Evolutionary conservation across 2,113 vertebrate species (phyloP).

Genomic region (Brevimyrus niger): DNA sequence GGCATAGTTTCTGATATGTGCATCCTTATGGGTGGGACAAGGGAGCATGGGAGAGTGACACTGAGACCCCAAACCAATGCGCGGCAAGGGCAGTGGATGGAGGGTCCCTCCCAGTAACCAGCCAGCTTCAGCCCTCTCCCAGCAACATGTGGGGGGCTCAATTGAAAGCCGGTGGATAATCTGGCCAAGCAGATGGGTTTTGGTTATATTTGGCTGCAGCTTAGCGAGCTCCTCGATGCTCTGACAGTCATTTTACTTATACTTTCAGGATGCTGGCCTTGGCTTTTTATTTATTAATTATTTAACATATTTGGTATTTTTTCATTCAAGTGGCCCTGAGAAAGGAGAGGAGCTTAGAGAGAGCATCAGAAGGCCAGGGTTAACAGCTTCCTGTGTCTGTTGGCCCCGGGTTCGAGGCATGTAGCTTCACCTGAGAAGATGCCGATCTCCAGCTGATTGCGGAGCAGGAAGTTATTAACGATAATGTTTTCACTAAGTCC

Average conservation of each 20-base stretch:
- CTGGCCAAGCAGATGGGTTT: constrained; percentile 63
- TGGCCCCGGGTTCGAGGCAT: not conserved
- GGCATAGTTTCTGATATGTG: not conserved
- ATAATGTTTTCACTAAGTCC: constrained; percentile 32
- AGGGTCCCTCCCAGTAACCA: not conserved
- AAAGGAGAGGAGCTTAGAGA: not conserved
- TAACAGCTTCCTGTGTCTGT: not conserved
- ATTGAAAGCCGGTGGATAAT: constrained; percentile 60
- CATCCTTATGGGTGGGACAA: not conserved
- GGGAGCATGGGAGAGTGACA: not conserved
- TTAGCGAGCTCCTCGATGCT: constrained; percentile 50
- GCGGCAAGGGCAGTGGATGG: not conserved
- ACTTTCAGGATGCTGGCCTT: constrained; percentile 47
- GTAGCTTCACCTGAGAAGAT: not conserved
- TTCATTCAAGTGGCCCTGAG: constrained; percentile 33
- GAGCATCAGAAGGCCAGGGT: not conserved
- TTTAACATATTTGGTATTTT: constrained; percentile 34
- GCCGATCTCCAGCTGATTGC: constrained; percentile 28
- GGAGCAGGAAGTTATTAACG: constrained; percentile 44
- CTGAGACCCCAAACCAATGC: not conserved
- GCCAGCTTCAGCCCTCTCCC: constrained; percentile 36
- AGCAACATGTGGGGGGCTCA: constrained; percentile 42
- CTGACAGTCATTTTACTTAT: constrained; percentile 49
- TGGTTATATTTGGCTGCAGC: constrained; percentile 60
- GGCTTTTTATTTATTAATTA: constrained; percentile 30